phyloP scores from a whole-genome alignment of 2,888 invertebrate species.

The Eurois occulta region DNA sequence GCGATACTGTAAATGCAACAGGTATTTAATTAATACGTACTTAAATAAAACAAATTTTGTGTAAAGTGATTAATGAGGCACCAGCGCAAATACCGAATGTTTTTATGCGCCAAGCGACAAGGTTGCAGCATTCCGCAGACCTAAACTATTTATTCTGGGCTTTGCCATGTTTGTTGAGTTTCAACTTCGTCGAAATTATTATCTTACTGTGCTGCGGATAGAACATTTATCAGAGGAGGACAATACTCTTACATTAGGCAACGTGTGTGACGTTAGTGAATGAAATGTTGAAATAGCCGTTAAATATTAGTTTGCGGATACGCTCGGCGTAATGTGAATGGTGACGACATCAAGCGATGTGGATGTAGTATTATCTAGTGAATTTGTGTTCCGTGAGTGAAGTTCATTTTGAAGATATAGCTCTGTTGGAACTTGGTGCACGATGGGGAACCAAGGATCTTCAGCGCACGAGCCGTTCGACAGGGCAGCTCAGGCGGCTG shows the following conservation, averaged over 20 bases:
- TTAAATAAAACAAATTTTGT: slow-evolving; percentile 55
- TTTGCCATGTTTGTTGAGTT: slow-evolving; percentile 86
- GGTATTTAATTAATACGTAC: slow-evolving; percentile 63
- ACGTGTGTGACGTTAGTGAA: slow-evolving; percentile 77
- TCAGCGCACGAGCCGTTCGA: slow-evolving; percentile 95
- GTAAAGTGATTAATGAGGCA: slow-evolving; percentile 71
- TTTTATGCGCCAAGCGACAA: slow-evolving; percentile 81
- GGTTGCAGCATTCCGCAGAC: slow-evolving; percentile 82
- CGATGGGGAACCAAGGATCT: slow-evolving; percentile 96
- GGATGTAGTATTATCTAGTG: slow-evolving; percentile 61
- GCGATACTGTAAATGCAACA: slow-evolving; percentile 59
- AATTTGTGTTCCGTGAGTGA: slow-evolving; percentile 71
- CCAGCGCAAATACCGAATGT: slow-evolving; percentile 70
- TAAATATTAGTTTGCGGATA: slow-evolving; percentile 70
- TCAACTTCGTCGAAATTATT: slow-evolving; percentile 86
- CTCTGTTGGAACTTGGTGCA: slow-evolving; percentile 63
- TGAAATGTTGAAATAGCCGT: slow-evolving; percentile 77
- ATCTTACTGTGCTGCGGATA: slow-evolving; percentile 84
- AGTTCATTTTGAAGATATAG: slow-evolving; percentile 68
- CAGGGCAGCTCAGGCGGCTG: slow-evolving; percentile 89
- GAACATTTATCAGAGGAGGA: slow-evolving; percentile 83
- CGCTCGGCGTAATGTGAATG: slow-evolving; percentile 62
- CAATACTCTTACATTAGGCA: slow-evolving; percentile 78
- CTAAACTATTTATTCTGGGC: slow-evolving; percentile 85
- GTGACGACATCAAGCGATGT: slow-evolving; percentile 67